Conservation (phyloP, 2,797 vertebrate species). For the Rhincodon typus region DNA sequence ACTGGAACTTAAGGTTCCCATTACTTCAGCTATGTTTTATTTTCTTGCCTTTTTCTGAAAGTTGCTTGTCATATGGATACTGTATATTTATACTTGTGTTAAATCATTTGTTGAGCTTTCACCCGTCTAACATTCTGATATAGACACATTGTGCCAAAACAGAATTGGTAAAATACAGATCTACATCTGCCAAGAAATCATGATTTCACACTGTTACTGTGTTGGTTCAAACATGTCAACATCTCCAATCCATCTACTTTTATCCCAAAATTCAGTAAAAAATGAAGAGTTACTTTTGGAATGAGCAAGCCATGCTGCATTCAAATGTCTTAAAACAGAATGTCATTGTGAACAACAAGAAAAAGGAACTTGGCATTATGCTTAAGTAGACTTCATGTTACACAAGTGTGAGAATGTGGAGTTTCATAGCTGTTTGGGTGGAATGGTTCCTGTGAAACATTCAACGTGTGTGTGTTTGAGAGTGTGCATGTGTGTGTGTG, state of each 20-base stretch:
- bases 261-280: not conserved
- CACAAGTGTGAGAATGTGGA: not conserved
- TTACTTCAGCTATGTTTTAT: not conserved
- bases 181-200: not conserved
- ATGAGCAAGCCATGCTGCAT: not conserved
- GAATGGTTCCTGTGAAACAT: not conserved
- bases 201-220: not conserved
- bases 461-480: not conserved
- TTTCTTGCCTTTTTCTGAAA: not conserved
- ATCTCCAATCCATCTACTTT: not conserved
- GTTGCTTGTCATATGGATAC: not conserved
- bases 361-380: not conserved
- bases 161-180: not conserved
- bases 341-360: not conserved
- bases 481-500: not conserved
- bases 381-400: not conserved
- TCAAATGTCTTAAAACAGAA: not conserved
- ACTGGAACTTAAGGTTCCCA: not conserved
- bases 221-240: not conserved
- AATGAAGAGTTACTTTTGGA: not conserved
- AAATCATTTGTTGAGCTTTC: not conserved
- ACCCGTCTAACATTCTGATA: not conserved
- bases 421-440: not conserved
- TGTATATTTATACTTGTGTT: not conserved
- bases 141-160: not conserved